Evolutionary conservation across 2,797 vertebrate species (phyloP), one percentile per base, ranked within the genome.

Genomic region (Channallabes apus): DNA sequence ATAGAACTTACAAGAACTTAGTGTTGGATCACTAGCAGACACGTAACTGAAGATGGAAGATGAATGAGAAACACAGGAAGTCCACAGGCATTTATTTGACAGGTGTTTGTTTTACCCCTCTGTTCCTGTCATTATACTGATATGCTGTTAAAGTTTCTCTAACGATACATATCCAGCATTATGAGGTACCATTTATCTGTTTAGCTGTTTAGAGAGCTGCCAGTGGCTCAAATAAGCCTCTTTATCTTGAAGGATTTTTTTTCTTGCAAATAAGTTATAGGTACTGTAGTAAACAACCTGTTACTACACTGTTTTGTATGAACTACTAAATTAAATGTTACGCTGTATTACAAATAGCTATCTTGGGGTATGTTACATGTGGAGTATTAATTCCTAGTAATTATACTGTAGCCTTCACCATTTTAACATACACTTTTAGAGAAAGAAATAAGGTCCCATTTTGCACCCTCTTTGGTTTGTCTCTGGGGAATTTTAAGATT

Each of bases 171-270:
- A 65, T 82, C 72, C 80, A 51, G 38, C 15, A 14, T 76, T 51
- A 76, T 15, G 11, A 88, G 81, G 83, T 69, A 83, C 84, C 68
- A 59, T 86, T 86, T 62, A 67, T 80, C 51, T 18, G 38, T 38
- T 38, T 38, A 80, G 82, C 67, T 83, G 80, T 77, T 78, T 75
- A 35, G n/a, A 82, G 76, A 87, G 88, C 88, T 87, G 88, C 88
- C 88, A 72, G 80, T 88, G 69, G 72, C 85, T 61, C 56, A 20
- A 61, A 83, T 64, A 56, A 73, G 77, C 67, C 76, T 84, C 35
- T 27, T n/a, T n/a, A 29, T 85, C 73, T 80, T 14, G 59, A 32
- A 77, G n/a, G 24, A 27, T 46, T 18, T 75, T 51, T 75, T 71
- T 72, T 46, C 22, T 72, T 32, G 54, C 22, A 75, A 75, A 9